Evolutionary conservation across 2,888 invertebrate genomes (phyloP), one percentile per base, ranked within the genome.

Genomic region (Cheilosia vulpina): DNA sequence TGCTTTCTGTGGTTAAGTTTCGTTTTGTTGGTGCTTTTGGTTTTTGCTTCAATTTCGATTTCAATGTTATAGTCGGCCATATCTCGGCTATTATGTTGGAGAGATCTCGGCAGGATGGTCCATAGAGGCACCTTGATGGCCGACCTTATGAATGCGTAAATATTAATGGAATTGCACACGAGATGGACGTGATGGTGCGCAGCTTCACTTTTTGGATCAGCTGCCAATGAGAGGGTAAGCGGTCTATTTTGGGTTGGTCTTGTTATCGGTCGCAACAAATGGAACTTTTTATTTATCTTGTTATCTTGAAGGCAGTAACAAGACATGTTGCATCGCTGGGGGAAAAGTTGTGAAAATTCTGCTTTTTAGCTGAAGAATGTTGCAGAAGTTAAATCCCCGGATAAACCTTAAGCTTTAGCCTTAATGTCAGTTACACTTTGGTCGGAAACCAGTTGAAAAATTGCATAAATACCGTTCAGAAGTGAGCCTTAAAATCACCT

Each of bases 1-100:
- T 87, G 84, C 72, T 83, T 88, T 87, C 62, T 65, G 66, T 84
- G 87, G 87, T 87, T 88, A 77, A 87, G 72, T 83, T 87, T 87
- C 87, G 87, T 84, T 79, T 72, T 53, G 60, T 71, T 13, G 57
- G 53, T 60, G 19, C 53, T 50, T 38, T 55, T 68, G 65, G n/a
- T 60, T 71, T 60, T 60, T 58, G 38, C 34, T 71, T 72, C 62
- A 63, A 62, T 72, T 78, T 60, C 41, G 21, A 65, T 55, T 66
- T 66, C 53, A 57, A 47, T 77, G 65, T 41, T 17, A 21, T 24
- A 31, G 47, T 17, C 34, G 47, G 65, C 47, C 45, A 13, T 3
- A 9, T 19, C 31, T 19, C 31, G 21, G 38, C 41, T 21, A 17
- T n/a, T 38, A 38, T 38, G 38, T 3, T 38, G 65, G 19, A 31